These are phyloP conservation scores for Anagrus nilaparvatae DNA, from an alignment of 1,140 invertebrate genomes.

Conservation along the genomic window DNA sequence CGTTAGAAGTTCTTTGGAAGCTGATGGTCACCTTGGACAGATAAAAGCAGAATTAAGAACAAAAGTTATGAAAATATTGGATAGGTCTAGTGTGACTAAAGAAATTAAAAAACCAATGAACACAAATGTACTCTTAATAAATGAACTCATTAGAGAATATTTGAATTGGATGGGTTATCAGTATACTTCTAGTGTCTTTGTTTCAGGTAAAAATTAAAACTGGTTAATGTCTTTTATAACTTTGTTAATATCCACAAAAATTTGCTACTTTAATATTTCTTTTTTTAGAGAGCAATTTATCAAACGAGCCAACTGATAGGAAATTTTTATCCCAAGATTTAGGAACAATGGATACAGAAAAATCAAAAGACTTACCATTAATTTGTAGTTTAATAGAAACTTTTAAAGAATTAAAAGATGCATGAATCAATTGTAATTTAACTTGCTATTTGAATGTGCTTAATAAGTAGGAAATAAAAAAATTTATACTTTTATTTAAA, in stretches of 20 bases:
- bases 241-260: slow-evolving; percentile 10
- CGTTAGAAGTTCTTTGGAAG: slow-evolving; percentile 36
- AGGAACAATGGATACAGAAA: slow-evolving; percentile 31
- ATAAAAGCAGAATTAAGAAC: slow-evolving; percentile 40
- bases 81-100: slow-evolving; percentile 24
- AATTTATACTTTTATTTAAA: slow-evolving; percentile 4
- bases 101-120: slow-evolving; percentile 26
- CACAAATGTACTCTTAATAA: slow-evolving; percentile 34
- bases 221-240: not conserved
- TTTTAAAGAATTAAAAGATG: slow-evolving; percentile 27
- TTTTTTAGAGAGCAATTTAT: slow-evolving; percentile 32
- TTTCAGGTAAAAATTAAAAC: slow-evolving; percentile 27
- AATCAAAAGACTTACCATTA: slow-evolving; percentile 32
- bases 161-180: slow-evolving; percentile 42
- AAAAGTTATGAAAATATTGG: slow-evolving; percentile 37
- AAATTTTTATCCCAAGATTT: slow-evolving; percentile 31
- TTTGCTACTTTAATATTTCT: slow-evolving; percentile 3
- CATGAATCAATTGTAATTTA: slow-evolving; percentile 8
- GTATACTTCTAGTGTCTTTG: slow-evolving; percentile 34
- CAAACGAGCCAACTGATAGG: slow-evolving; percentile 33
- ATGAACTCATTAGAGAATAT: slow-evolving; percentile 42
- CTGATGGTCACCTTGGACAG: slow-evolving; percentile 32
- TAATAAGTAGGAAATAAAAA: slow-evolving; percentile 12
- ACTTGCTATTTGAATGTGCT: not conserved
- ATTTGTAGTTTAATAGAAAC: slow-evolving; percentile 33